Evolutionary conservation across 2,797 vertebrate genomes (phyloP).

Genomic region (Enteromius viviparus): DNA sequence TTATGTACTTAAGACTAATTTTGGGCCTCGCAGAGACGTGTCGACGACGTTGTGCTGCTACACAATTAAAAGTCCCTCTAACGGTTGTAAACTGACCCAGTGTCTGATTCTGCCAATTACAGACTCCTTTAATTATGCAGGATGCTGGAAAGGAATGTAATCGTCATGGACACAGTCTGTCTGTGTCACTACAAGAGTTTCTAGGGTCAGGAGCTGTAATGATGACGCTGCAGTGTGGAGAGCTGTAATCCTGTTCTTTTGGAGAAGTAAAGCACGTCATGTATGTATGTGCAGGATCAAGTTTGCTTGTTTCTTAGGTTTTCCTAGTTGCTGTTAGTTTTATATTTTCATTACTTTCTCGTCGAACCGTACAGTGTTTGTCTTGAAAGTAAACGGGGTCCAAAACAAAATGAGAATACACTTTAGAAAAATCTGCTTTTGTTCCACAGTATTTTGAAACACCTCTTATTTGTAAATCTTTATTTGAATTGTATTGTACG

Average conservation of each 20-base stretch:
- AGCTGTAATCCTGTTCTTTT: neutral
- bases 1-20: neutral
- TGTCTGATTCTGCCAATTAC: conserved; percentile 50
- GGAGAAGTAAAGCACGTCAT: no score
- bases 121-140: conserved; percentile 76
- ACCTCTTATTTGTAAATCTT: neutral
- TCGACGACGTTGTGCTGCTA: neutral
- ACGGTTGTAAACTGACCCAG: conserved; percentile 67
- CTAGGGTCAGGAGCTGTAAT: conserved; percentile 51
- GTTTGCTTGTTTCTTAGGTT: neutral
- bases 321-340: neutral
- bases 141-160: conserved; percentile 62
- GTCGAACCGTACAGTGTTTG: neutral
- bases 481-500: neutral
- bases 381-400: neutral
- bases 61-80: conserved; percentile 20
- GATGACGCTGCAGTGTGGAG: conserved; percentile 48
- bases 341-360: no score
- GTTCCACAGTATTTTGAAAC: neutral
- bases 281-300: neutral
- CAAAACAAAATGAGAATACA: neutral
- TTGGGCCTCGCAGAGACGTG: no score
- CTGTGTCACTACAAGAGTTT: conserved; percentile 63
- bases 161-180: conserved; percentile 60
- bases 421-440: no score